Conservation (phyloP, 2,888 invertebrate species). For the Galerucella nymphaeae region DNA sequence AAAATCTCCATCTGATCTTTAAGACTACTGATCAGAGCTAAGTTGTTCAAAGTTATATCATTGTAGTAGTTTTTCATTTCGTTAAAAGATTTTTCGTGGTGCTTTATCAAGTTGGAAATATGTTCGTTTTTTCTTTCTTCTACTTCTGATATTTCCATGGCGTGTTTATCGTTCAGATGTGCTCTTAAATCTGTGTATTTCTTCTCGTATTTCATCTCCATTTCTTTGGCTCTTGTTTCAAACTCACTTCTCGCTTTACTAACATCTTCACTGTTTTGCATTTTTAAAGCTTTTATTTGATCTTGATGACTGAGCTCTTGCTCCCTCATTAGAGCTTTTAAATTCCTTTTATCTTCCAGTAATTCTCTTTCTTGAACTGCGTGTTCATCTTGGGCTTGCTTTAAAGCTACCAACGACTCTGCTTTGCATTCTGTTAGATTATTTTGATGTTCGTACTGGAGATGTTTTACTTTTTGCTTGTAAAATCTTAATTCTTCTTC, state of each 20-base stretch:
- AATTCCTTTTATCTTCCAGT: constrained; percentile 76
- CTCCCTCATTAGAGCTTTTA: constrained; percentile 77
- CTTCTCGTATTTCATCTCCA: constrained; percentile 79
- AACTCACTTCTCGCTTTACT: constrained; percentile 73
- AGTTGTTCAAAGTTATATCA: constrained; percentile 92
- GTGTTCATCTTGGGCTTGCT: constrained; percentile 87
- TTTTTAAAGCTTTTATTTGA: constrained; percentile 76
- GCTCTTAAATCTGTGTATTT: constrained; percentile 78
- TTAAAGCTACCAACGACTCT: constrained; percentile 83
- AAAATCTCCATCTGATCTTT: constrained; percentile 80
- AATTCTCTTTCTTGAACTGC: constrained; percentile 80
- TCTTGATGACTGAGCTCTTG: constrained; percentile 78
- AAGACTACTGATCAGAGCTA: constrained; percentile 89
- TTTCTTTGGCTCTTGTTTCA: constrained; percentile 74
- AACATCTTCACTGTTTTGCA: constrained; percentile 67
- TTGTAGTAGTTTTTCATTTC: constrained; percentile 96
- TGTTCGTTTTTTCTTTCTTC: constrained; percentile 93
- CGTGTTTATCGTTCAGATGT: constrained; percentile 77
- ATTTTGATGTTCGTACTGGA: constrained; percentile 91
- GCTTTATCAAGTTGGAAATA: constrained; percentile 80
- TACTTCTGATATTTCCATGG: constrained; percentile 86
- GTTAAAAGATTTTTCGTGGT: constrained; percentile 86
- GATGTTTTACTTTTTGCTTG: constrained; percentile 92
- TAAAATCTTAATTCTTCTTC: constrained; percentile 89
- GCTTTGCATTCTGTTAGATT: constrained; percentile 86